Base-by-base conservation (phyloP, 2,888 invertebrate genomes). In the Ophion costatus region DNA sequence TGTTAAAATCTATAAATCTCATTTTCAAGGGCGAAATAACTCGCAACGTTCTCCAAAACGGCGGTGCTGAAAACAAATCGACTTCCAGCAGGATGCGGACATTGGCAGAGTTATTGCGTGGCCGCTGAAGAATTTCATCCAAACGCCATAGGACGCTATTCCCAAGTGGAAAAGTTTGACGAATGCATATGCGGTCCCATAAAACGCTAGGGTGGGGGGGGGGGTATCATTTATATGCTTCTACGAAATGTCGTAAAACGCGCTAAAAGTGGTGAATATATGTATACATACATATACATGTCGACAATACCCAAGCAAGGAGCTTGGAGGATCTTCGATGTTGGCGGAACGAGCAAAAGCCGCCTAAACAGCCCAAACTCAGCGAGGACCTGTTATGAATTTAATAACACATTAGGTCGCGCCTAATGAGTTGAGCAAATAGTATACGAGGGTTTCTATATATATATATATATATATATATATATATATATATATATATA, bases 381-480 rank as follows among this genome's bases (percentile, higher is more conserved):
- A 57, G 73, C 80, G 78, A 81, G 73, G 84, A 83, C 84, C 88
- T 83, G 85, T 87, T 87, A 82, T 85, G 85, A 87, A 87, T 86
- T 88, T 88, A 88, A 87, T 89, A 86, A 87, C 90, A 89, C 90
- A 91, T 92, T 90, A 89, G 87, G 86, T 82, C 78, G 77, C 22
- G 76, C 74, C 88, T 88, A 89, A 89, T 89, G 89, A 90, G 89
- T 92, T 89, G 88, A 86, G 82, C 83, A 86, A 88, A 88, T 76
- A 87, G 74, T 64, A 80, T 84, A 80, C 74, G 66, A 71, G 63
- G 73, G 45, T 51, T 70, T 70, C 57, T 67, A 22, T 29, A 10
- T 20, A 24, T 17, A 17, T 45, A 33, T 70, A 64, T 57, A 70
- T 74, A 64, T 67, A 69, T 63, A 64, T 64, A 42, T 4, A 29